Conservation (phyloP, 2,888 invertebrate genomes). For the Drosophila subquinaria region DNA sequence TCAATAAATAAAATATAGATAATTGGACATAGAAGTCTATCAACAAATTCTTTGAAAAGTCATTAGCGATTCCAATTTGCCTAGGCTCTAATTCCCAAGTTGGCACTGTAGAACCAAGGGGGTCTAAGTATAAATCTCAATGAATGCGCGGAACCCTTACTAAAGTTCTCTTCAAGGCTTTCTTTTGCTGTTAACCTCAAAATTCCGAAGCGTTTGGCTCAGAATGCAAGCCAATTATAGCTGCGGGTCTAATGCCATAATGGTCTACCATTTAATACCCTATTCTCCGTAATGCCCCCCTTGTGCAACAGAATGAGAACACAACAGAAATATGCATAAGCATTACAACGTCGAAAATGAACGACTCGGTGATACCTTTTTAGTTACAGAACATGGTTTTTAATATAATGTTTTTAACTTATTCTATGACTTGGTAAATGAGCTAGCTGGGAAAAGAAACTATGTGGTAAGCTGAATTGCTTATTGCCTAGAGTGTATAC, state of each 20-base stretch:
- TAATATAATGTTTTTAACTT: neutral
- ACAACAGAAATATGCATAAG: conserved; percentile 4
- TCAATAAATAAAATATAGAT: neutral
- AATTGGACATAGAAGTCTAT: neutral
- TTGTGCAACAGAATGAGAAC: conserved; percentile 7
- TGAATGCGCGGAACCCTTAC: conserved; percentile 22
- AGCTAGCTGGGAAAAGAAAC: neutral
- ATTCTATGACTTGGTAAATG: neutral
- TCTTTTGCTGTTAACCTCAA: conserved; percentile 48
- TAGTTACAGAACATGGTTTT: neutral
- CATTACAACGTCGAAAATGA: neutral
- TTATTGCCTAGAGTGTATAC: neutral
- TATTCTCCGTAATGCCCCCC: conserved; percentile 1
- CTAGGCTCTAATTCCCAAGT: neutral
- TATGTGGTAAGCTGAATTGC: neutral
- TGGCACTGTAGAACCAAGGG: neutral
- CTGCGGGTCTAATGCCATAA: conserved; percentile 54
- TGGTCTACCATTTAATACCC: conserved; percentile 38
- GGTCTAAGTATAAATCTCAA: neutral
- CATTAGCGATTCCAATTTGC: neutral
- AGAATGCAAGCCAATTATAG: conserved; percentile 60
- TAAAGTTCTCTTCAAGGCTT: conserved; percentile 43
- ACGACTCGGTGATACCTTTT: conserved; percentile 4
- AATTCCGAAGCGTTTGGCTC: conserved; percentile 43
- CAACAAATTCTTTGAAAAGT: conserved; percentile 1